Evolutionary conservation across 2,113 vertebrate species (phyloP).

Genomic region (Stictonetta naevosa): DNA sequence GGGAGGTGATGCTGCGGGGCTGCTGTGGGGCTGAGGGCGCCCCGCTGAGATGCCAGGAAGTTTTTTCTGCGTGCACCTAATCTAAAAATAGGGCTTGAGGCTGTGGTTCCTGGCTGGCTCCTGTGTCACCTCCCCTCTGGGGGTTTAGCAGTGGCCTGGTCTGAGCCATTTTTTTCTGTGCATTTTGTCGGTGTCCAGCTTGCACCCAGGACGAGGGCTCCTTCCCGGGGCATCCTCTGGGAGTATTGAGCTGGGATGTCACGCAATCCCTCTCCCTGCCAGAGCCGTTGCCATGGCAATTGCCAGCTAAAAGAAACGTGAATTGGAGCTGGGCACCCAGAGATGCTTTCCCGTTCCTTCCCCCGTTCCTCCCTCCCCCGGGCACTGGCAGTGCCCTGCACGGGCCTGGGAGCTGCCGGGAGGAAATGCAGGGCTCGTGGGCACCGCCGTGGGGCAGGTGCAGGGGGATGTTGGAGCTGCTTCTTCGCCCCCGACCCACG

Average conservation of each 20-base stretch:
- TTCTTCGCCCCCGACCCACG: not conserved
- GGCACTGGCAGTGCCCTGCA: rapidly evolving
- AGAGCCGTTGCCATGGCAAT: not conserved
- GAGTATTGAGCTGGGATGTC: not conserved
- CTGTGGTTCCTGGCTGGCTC: not conserved
- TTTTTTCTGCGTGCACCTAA: not conserved
- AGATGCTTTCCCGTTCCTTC: not conserved
- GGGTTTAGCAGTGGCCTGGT: not conserved
- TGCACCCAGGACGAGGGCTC: rapidly evolving
- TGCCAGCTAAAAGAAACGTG: not conserved
- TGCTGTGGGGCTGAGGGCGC: not conserved
- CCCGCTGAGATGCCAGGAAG: not conserved
- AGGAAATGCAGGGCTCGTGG: not conserved
- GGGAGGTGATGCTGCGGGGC: too few species aligned
- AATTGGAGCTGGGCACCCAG: not conserved
- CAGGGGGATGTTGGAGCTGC: not conserved
- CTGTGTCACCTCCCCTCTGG: too few species aligned
- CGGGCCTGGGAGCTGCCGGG: not conserved
- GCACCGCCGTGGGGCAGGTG: not conserved
- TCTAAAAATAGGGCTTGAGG: not conserved
- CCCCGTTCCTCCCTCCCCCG: not conserved
- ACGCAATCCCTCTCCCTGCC: not conserved
- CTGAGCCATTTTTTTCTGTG: not conserved
- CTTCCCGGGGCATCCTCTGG: rapidly evolving
- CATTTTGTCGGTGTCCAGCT: rapidly evolving